Conservation (phyloP, 1,140 invertebrate species). For the Cepaea nemoralis region DNA sequence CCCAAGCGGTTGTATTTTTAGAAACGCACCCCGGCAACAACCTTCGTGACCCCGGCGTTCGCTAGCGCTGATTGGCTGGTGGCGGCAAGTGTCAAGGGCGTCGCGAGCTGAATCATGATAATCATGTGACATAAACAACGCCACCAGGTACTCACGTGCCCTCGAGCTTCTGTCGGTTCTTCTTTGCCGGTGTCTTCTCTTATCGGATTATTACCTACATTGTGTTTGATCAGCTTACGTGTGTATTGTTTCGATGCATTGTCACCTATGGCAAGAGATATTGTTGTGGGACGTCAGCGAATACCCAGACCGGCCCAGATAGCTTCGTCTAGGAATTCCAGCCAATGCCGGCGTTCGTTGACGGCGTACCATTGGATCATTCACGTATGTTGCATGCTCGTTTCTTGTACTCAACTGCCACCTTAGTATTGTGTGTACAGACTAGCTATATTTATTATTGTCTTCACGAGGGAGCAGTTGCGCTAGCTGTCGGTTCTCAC, state of each 20-base stretch:
- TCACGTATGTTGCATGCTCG: background rate
- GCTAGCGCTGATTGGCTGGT: constrained; percentile 37
- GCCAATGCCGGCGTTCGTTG: constrained; percentile 16
- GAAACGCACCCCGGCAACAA: constrained; percentile 46
- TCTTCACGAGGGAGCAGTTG: too few relatives aligned
- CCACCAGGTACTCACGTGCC: constrained; percentile 48
- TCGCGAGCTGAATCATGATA: constrained; percentile 45
- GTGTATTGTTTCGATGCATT: background rate
- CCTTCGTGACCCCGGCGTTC: constrained; percentile 40
- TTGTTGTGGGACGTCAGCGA: background rate
- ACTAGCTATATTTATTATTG: too few relatives aligned
- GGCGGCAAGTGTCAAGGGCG: constrained; percentile 37
- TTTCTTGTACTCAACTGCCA: too few relatives aligned
- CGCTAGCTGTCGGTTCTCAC: background rate
- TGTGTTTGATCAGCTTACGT: background rate
- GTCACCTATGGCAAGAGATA: background rate
- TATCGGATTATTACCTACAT: background rate
- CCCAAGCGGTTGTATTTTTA: constrained; percentile 41
- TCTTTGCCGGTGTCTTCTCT: background rate
- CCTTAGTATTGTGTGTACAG: too few relatives aligned
- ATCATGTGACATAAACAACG: constrained; percentile 51
- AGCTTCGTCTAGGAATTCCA: constrained; percentile 16
- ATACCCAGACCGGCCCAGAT: background rate
- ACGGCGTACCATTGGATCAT: constrained; percentile 19
- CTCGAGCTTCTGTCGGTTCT: background rate